phyloP scores from a whole-genome alignment of 2,113 vertebrate species.

The Malurus cyaneus region DNA sequence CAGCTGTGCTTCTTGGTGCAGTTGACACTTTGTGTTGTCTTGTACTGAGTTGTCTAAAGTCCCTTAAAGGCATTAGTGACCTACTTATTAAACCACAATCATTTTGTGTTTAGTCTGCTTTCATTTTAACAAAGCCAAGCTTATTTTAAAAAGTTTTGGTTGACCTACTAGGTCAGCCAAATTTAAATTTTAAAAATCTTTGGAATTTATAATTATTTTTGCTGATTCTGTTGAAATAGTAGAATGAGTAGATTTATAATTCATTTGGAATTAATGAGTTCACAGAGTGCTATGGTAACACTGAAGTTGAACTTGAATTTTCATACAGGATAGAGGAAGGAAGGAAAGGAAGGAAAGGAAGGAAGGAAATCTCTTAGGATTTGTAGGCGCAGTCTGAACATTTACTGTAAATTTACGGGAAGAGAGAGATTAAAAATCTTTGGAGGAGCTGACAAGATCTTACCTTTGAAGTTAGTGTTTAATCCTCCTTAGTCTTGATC shows the following conservation, averaged over 20 bases:
- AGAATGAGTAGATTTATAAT: neutral
- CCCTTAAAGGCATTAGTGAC: neutral
- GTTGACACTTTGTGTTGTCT: neutral
- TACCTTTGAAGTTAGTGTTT: neutral
- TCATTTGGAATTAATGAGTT: neutral
- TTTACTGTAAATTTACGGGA: neutral
- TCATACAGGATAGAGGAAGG: neutral
- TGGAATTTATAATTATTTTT: neutral
- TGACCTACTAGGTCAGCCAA: neutral
- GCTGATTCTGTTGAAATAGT: neutral
- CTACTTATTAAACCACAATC: fast-evolving
- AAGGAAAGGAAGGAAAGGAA: no score
- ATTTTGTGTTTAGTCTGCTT: neutral
- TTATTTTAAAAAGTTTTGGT: neutral
- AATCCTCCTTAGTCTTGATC: neutral
- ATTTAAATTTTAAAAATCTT: neutral
- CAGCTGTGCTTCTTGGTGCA: neutral
- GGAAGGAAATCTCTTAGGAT: neutral
- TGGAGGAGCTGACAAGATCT: neutral
- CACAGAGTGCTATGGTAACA: neutral
- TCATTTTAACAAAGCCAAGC: neutral
- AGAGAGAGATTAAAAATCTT: neutral
- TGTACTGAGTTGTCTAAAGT: neutral
- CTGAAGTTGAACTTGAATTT: neutral
- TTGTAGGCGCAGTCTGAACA: neutral